Evolutionary conservation across 2,888 invertebrate species (phyloP).

Genomic region (Nudaria mundana): DNA sequence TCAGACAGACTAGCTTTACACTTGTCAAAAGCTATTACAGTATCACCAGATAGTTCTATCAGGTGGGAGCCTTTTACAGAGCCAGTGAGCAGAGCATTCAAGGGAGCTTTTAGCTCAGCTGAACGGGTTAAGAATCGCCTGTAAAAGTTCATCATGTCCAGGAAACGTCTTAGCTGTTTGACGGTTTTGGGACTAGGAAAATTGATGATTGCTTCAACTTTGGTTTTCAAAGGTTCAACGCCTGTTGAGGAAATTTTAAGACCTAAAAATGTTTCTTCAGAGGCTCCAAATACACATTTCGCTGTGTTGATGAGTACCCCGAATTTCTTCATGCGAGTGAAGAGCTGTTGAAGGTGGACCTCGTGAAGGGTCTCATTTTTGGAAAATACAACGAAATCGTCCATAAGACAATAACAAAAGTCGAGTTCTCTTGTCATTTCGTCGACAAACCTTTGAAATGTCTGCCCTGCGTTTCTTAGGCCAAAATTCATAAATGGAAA

Average conservation of each 20-base stretch:
- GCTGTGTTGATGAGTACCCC: background rate
- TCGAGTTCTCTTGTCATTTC: background rate
- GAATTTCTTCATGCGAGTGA: background rate
- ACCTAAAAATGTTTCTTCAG: background rate
- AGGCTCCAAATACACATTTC: background rate
- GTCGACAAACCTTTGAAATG: background rate
- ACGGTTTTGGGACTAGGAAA: background rate
- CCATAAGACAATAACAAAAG: background rate
- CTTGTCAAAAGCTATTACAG: background rate
- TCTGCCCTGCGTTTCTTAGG: background rate
- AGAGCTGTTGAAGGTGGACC: background rate
- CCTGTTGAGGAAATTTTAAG: background rate
- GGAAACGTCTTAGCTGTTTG: background rate
- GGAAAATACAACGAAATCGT: background rate
- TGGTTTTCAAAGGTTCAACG: background rate
- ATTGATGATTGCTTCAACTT: background rate
- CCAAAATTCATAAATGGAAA: background rate
- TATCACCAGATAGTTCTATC: background rate
- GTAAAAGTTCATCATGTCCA: background rate
- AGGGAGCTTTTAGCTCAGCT: background rate
- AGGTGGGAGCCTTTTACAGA: background rate
- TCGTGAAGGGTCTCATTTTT: background rate
- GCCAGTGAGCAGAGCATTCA: background rate
- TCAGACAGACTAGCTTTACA: background rate
- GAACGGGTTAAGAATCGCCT: background rate